phyloP scores from a whole-genome alignment of 2,888 invertebrate genomes.

The Hypercompe scribonia region DNA sequence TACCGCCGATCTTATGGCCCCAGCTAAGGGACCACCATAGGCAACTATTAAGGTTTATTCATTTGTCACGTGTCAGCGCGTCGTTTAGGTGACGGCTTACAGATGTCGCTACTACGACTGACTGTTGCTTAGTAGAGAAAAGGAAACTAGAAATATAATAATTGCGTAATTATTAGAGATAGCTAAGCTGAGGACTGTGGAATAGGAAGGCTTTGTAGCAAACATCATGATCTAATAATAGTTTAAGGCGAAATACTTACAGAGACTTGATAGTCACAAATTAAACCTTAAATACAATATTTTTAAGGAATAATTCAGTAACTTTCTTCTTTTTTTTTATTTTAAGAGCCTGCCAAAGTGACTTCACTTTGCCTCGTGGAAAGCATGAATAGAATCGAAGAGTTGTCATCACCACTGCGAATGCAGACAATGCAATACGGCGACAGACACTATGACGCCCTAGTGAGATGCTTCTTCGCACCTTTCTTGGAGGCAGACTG shows the following conservation, averaged over 20 bases:
- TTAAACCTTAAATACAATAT: too few species aligned
- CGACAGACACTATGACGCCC: too few species aligned
- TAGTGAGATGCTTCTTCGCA: too few species aligned
- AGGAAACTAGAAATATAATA: conserved; percentile 46
- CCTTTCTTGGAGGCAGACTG: too few species aligned
- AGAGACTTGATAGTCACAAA: too few species aligned
- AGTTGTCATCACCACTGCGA: too few species aligned
- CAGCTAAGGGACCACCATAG: conserved; percentile 56
- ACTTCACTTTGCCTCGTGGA: too few species aligned
- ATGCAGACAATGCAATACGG: too few species aligned
- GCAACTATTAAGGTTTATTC: conserved; percentile 71
- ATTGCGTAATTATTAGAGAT: not conserved
- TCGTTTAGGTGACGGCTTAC: conserved; percentile 77
- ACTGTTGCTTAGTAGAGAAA: conserved; percentile 66
- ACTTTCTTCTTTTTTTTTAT: not conserved
- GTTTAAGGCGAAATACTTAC: too few species aligned
- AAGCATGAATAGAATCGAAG: too few species aligned
- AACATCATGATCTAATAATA: too few species aligned
- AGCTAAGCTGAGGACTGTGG: not conserved
- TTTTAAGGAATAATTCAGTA: not conserved
- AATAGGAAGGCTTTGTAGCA: not conserved
- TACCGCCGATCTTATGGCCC: conserved; percentile 53
- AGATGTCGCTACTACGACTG: conserved; percentile 71
- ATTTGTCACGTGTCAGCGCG: conserved; percentile 76
- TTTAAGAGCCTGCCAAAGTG: too few species aligned